phyloP scores from a whole-genome alignment of 1,140 invertebrate species.

The Araneus ventricosus region DNA sequence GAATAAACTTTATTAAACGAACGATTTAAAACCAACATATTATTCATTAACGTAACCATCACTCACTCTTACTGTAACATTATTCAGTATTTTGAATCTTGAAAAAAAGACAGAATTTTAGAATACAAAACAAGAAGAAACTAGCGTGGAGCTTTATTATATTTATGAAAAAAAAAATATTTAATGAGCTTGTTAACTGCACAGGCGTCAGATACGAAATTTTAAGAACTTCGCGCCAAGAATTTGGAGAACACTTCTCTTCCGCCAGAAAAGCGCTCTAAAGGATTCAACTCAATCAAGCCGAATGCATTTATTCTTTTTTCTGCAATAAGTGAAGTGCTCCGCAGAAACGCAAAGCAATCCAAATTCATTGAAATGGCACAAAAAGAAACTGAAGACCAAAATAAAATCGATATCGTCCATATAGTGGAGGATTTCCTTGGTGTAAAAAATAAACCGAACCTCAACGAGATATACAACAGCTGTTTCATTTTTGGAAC shows the following conservation, averaged over 20 bases:
- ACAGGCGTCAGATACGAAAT: background rate
- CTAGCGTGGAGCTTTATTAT: no score
- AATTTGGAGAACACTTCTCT: background rate
- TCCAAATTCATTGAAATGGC: conserved; percentile 10
- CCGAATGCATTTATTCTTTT: background rate
- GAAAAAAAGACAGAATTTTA: no score
- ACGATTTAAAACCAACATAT: no score
- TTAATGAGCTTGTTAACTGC: conserved; percentile 1
- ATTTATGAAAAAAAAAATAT: background rate
- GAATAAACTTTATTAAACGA: no score
- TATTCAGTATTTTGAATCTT: no score
- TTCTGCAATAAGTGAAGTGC: background rate
- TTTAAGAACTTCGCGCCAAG: background rate
- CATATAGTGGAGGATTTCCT: background rate
- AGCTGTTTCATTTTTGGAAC: background rate
- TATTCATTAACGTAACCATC: no score
- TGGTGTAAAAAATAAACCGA: background rate
- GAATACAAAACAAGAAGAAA: no score
- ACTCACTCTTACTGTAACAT: no score
- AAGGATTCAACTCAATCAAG: background rate
- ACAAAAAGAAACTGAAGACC: background rate
- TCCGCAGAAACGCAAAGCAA: background rate
- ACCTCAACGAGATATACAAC: background rate
- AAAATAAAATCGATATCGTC: conserved; percentile 7
- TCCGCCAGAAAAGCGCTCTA: background rate